A percentile compares a stretch with the other conserved stretches of the same genome.
phyloP scores from a whole-genome alignment of 2,113 vertebrate genomes.

The Campylomormyrus tamandua region DNA sequence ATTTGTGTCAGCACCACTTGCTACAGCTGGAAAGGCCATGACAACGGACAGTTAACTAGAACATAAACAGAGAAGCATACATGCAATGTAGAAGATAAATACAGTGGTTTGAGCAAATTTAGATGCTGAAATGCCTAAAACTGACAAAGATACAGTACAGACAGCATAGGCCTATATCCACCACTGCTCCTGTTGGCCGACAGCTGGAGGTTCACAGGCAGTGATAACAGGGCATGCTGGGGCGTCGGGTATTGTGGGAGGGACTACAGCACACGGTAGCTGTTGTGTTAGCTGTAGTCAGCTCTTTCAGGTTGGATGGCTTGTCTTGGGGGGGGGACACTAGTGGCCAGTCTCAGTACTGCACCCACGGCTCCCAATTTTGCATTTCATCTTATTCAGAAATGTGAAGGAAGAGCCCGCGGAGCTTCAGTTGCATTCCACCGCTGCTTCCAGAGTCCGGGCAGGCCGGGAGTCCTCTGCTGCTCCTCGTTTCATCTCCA shows the following conservation, averaged over 20 bases:
- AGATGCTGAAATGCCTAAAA: background rate
- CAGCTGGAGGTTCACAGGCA: background rate
- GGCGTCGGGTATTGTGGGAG: background rate
- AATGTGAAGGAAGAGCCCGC: background rate
- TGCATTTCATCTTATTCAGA: background rate
- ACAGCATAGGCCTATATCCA: background rate
- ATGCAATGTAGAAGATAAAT: background rate
- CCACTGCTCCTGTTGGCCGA: background rate
- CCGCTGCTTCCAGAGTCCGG: background rate
- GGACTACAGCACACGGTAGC: background rate
- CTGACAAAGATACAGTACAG: background rate
- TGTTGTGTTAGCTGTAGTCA: background rate
- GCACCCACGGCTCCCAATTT: background rate
- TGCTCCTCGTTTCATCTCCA: background rate
- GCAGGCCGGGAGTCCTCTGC: background rate
- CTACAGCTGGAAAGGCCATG: background rate
- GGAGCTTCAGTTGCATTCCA: background rate
- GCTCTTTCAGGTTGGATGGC: background rate
- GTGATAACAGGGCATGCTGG: background rate
- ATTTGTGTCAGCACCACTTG: background rate
- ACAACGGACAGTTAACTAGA: background rate
- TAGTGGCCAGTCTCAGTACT: background rate
- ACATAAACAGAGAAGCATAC: background rate
- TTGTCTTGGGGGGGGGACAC: background rate
- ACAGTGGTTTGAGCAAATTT: background rate